phyloP scores from a whole-genome alignment of 2,113 vertebrate species.

The Myotis davidii region DNA sequence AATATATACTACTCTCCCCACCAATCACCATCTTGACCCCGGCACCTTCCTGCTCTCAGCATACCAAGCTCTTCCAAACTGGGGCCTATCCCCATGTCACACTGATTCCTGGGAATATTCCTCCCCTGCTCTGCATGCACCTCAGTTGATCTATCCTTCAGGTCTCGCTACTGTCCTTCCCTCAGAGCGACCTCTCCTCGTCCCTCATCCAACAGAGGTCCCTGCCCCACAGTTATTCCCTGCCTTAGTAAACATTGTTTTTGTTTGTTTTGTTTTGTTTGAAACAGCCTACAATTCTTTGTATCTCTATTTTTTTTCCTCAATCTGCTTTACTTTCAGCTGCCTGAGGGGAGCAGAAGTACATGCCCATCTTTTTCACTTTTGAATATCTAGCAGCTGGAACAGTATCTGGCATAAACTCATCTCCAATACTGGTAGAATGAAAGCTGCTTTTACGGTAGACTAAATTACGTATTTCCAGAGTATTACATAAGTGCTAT shows the following conservation, averaged over 20 bases:
- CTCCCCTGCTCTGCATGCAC: neutral
- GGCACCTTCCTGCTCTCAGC: neutral
- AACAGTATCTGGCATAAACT: neutral
- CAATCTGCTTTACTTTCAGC: neutral
- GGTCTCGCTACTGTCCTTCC: neutral
- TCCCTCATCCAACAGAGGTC: neutral
- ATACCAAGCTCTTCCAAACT: neutral
- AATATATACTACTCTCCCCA: neutral
- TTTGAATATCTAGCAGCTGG: neutral
- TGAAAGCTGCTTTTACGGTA: constrained; percentile 19
- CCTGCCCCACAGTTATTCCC: neutral
- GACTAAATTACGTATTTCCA: neutral
- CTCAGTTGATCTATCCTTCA: neutral
- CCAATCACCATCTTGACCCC: neutral
- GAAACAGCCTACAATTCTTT: neutral
- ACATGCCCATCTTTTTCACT: neutral
- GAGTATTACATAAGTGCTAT: neutral
- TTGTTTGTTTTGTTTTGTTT: neutral
- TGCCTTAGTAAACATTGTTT: neutral
- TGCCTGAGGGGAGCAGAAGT: neutral
- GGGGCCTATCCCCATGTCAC: neutral
- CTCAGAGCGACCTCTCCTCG: neutral
- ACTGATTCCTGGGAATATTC: neutral
- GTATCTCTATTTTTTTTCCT: neutral
- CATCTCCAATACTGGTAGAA: neutral